Evolutionary conservation across 2,113 vertebrate genomes (phyloP), one percentile per base, ranked within the genome.

Genomic region (Psettodes erumei): DNA sequence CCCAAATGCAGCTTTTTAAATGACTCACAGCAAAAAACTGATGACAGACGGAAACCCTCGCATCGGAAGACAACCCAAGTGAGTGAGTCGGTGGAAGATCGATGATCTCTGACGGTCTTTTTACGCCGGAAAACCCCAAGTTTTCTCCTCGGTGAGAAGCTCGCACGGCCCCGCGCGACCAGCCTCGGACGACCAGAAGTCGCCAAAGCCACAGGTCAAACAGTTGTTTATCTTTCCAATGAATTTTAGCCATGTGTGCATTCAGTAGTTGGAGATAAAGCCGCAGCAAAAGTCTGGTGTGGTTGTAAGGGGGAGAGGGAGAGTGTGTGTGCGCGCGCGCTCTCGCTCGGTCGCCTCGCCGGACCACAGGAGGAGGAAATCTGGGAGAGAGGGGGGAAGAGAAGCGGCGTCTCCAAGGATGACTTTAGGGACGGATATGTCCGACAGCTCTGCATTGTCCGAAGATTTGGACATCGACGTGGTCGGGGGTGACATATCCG

Each of bases 381-480:
- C 72, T 82, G 83, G 82, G 85, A 89, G 59, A 85, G 84, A 81
- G 51, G 30, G 30, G 45, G 61, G 64, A 82, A 83, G 81, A 80
- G 77, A 75, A 82, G 63, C 79, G 78, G 85, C 79, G 84, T 84
- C 73, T 89, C 81, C 78, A 87, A 96, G 92, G 90, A 96, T 96
- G 95, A 96, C 95, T 93, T 86, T 96, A 86, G 95, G 95, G 71
- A 91, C 94, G 92, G 95, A 95, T 88, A 94, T 95, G 95, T 96
- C 94, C 88, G 95, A 95, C 91, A 95, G 93, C 81, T 95, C 95
- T 83, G 93, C 93, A 72, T 92, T 95, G 90, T 95, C 92, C 84
- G 97, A 97, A 72, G 97, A 96, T 88, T 92, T 95, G 92, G 97
- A 98, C 93, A 98, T 98, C 86, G 97, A 98, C 73, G 97, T 98